phyloP scores from a whole-genome alignment of 2,797 vertebrate genomes.

The Crocodylus rhombifer region DNA sequence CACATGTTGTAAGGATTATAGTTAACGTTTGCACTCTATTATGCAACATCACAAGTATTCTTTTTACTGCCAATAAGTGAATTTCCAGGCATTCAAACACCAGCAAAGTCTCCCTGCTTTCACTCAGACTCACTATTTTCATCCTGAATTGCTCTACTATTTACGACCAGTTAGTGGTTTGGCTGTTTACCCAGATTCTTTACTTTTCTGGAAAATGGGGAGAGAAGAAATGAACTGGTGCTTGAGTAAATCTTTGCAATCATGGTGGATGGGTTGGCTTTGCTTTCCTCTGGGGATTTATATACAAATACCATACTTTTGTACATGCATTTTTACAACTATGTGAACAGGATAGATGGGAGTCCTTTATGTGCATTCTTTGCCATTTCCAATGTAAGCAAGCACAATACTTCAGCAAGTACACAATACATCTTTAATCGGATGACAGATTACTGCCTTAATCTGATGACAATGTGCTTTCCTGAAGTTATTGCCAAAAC shows the following conservation, averaged over 20 bases:
- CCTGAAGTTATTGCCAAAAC: not conserved
- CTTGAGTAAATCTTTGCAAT: not conserved
- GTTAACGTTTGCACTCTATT: not conserved
- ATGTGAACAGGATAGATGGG: not conserved
- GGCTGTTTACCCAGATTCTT: not conserved
- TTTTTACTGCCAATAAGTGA: not conserved
- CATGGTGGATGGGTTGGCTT: not conserved
- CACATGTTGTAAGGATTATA: not conserved
- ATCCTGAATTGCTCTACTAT: not conserved
- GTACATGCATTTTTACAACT: not conserved
- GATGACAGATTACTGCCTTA: not conserved
- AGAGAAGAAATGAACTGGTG: not conserved
- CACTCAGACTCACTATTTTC: not conserved
- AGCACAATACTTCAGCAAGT: not conserved
- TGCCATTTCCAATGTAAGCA: not conserved
- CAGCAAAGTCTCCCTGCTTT: not conserved
- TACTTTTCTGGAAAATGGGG: not conserved
- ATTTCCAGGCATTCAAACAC: not conserved
- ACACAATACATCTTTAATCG: not conserved
- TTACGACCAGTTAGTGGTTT: not conserved
- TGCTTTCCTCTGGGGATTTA: not conserved
- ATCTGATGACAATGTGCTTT: not conserved
- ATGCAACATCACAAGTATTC: not conserved
- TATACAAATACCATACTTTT: rapidly evolving
- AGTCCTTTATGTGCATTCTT: not conserved